Base-by-base conservation (phyloP, 2,797 vertebrate species). In the Sphaeramia orbicularis region DNA sequence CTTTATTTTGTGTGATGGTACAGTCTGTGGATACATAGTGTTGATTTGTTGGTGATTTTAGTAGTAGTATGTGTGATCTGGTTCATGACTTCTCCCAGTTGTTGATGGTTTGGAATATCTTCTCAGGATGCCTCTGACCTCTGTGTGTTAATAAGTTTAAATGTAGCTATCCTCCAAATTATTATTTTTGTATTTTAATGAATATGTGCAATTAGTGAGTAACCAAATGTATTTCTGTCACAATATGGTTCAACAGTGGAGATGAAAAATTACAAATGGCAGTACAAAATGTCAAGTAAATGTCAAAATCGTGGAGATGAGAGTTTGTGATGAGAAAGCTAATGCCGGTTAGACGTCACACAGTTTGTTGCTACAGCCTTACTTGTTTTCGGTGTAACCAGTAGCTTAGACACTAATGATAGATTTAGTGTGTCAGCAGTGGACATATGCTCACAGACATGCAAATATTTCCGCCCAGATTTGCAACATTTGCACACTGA, bases 221-320 rank as follows among this genome's bases (percentile, higher is more conserved):
- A 21, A 30, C 19, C 49, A 37, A 59, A 59, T 52, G 48, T 59
- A 18, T 59, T 59, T 44, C 55, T 35, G 43, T 59, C 21, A 59
- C 65, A 30, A 44, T 32, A 15, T 30, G 32, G 43, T 51, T 30
- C 40, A 16, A 66, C 15, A 27, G 4, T n/a, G 50, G 15, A 19
- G 56, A 47, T 69, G 65, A 69, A 43, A 60, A 52, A 54, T 40
- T n/a, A 36, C 49, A 37, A n/a, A 38, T 14, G 18, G 40, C 43
- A 18, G 42, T 27, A 32, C 42, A 51, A 69, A 58, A 67, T 59
- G 65, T 68, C 55, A 68, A 27, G 48, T 58, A 68, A 60, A 69
- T 53, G 57, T 53, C 49, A 69, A 44, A 69, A 43, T 27, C 19
- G 10, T 48, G 7, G 50, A 55, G 37, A 30, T 27, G 19, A 63